Conservation (phyloP, 2,888 invertebrate genomes). For the Hyalella azteca region DNA sequence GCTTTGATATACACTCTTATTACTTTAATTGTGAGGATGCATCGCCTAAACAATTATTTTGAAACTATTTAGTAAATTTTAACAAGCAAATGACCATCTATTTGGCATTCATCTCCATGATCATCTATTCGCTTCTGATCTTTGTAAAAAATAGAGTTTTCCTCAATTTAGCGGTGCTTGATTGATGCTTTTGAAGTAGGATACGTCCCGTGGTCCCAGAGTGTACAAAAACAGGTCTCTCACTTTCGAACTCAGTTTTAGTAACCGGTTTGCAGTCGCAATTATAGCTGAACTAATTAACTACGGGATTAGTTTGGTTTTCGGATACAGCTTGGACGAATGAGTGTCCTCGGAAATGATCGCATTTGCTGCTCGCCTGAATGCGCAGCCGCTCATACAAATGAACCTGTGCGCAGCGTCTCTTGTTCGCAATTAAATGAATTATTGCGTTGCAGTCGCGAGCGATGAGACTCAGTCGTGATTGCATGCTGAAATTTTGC, state of each 20-base stretch:
- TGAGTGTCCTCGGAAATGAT: constrained; percentile 20
- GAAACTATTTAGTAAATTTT: too few relatives aligned
- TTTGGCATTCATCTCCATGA: too few relatives aligned
- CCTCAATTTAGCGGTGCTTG: too few relatives aligned
- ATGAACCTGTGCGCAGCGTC: background rate
- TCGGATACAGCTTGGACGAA: constrained; percentile 11
- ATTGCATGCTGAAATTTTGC: background rate
- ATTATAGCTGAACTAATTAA: constrained; percentile 36
- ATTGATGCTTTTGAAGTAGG: too few relatives aligned
- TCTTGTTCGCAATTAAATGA: background rate
- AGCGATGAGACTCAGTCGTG: background rate
- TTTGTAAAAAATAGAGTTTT: too few relatives aligned
- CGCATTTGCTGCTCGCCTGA: background rate
- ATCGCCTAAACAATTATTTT: too few relatives aligned
- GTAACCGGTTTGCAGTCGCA: constrained; percentile 14
- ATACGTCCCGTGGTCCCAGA: too few relatives aligned
- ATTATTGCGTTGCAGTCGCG: background rate
- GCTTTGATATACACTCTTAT: too few relatives aligned
- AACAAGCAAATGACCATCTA: too few relatives aligned
- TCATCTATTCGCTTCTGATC: too few relatives aligned
- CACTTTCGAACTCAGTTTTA: constrained; percentile 25
- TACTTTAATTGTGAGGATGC: too few relatives aligned
- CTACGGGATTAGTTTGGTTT: constrained; percentile 25
- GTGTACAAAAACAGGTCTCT: too few relatives aligned
- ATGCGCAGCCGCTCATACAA: background rate